Evolutionary conservation across 2,797 vertebrate species (phyloP).

Genomic region (Chrysolophus pictus): DNA sequence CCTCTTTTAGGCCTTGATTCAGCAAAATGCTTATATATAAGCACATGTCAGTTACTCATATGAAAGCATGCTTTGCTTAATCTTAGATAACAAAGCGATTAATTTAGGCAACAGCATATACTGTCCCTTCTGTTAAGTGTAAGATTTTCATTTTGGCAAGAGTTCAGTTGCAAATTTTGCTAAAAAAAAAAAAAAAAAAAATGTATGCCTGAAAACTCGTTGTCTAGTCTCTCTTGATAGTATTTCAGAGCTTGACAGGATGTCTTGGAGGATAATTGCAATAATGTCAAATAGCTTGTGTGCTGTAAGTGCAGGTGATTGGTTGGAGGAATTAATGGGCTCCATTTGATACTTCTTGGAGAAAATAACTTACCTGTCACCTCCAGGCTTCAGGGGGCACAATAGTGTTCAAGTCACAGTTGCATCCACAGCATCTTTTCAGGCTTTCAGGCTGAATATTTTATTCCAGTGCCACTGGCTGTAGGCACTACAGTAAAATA

Average conservation of each 20-base stretch:
- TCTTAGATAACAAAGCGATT: background rate
- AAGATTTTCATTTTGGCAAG: conserved; percentile 25
- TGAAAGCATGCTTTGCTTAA: conserved; percentile 1
- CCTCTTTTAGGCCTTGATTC: background rate
- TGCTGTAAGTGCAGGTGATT: background rate
- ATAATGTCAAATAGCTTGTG: background rate
- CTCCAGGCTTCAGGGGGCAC: background rate
- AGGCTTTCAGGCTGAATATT: background rate
- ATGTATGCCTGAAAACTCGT: conserved; percentile 32
- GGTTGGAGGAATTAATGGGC: background rate
- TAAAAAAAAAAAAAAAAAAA: conserved; percentile 9
- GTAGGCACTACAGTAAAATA: background rate
- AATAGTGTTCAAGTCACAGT: background rate
- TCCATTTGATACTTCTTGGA: background rate
- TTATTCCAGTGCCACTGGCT: background rate
- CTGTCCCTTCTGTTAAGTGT: conserved; percentile 22
- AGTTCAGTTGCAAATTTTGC: conserved; percentile 25
- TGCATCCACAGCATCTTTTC: background rate
- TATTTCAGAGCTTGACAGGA: conserved; percentile 13
- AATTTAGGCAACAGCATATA: background rate
- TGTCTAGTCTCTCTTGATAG: conserved; percentile 1
- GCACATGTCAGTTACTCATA: background rate
- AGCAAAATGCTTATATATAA: background rate
- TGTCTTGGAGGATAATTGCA: conserved; percentile 5
- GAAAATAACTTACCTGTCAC: background rate